A percentile compares a stretch with the other conserved stretches of the same genome.
Evolutionary conservation across 2,797 vertebrate species (phyloP).

Genomic region (Rhodeus uyekii): DNA sequence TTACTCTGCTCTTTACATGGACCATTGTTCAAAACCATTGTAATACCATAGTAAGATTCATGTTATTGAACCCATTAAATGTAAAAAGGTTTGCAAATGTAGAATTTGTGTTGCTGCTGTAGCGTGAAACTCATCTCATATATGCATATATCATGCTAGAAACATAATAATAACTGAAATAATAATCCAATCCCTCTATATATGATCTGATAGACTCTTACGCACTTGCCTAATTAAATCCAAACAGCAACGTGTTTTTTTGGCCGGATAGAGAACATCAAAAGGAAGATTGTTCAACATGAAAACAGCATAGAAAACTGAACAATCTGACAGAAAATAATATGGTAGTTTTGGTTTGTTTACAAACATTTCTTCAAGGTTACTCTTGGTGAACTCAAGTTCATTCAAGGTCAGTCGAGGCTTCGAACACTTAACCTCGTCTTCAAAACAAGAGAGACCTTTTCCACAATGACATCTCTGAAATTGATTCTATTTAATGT

Average conservation of each 20-base stretch:
- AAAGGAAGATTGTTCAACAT: neutral
- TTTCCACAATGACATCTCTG: neutral
- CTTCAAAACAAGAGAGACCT: constrained; percentile 1
- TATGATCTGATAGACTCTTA: too few relatives aligned
- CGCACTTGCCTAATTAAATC: too few relatives aligned
- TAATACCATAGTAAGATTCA: neutral
- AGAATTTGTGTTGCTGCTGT: neutral
- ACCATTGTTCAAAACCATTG: neutral
- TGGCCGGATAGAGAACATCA: too few relatives aligned
- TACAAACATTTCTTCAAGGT: neutral
- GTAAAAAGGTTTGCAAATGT: neutral
- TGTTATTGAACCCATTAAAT: neutral
- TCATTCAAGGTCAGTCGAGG: neutral
- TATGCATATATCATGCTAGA: too few relatives aligned
- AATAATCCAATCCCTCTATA: too few relatives aligned
- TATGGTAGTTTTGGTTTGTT: neutral
- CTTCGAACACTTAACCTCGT: neutral
- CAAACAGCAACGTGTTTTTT: too few relatives aligned
- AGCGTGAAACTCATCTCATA: neutral
- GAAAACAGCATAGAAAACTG: neutral
- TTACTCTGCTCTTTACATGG: neutral
- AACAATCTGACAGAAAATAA: neutral
- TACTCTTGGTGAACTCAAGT: neutral
- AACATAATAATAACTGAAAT: too few relatives aligned
- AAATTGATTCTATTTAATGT: constrained; percentile 9